phyloP scores from a whole-genome alignment of 2,113 vertebrate genomes.

The Channa argus region DNA sequence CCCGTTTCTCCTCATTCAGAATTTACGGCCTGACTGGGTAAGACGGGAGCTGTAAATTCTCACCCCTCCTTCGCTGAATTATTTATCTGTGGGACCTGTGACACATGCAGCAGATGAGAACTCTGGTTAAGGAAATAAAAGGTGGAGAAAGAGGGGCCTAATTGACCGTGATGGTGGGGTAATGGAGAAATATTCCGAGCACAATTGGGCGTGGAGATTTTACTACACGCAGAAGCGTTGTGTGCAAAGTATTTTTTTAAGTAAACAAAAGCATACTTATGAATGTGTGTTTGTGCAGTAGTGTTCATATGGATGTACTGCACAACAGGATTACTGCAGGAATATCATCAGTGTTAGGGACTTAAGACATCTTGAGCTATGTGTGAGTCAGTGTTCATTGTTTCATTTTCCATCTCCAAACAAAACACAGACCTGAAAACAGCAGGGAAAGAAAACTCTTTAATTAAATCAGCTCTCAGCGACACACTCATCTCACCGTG shows the following conservation, averaged over 20 bases:
- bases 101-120: slow-evolving; percentile 85
- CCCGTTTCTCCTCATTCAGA: slow-evolving; percentile 77
- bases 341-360: slow-evolving; percentile 24
- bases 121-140: slow-evolving; percentile 87
- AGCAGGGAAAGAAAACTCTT: slow-evolving; percentile 44
- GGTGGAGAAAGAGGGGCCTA: slow-evolving; percentile 82
- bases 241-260: slow-evolving; percentile 29
- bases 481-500: slow-evolving; percentile 54
- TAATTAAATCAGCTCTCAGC: slow-evolving; percentile 70
- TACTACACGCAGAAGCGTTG: slow-evolving; percentile 33
- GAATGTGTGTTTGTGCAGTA: neutral
- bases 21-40: slow-evolving; percentile 83
- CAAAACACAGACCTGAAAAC: slow-evolving; percentile 49
- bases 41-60: slow-evolving; percentile 82
- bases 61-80: slow-evolving; percentile 77
- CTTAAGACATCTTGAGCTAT: slow-evolving; percentile 55
- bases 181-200: slow-evolving; percentile 83
- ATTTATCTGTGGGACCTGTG: slow-evolving; percentile 81
- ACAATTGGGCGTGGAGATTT: slow-evolving; percentile 60
- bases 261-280: slow-evolving; percentile 46
- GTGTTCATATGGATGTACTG: slow-evolving; percentile 18
- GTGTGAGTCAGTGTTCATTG: slow-evolving; percentile 56
- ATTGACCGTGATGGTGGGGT: slow-evolving; percentile 84
- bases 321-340: slow-evolving; percentile 23
- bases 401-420: slow-evolving; percentile 57